These are phyloP conservation scores for Neotragus pygmaeus DNA, from an alignment of 2,113 vertebrate species.

Conservation along the genomic window DNA sequence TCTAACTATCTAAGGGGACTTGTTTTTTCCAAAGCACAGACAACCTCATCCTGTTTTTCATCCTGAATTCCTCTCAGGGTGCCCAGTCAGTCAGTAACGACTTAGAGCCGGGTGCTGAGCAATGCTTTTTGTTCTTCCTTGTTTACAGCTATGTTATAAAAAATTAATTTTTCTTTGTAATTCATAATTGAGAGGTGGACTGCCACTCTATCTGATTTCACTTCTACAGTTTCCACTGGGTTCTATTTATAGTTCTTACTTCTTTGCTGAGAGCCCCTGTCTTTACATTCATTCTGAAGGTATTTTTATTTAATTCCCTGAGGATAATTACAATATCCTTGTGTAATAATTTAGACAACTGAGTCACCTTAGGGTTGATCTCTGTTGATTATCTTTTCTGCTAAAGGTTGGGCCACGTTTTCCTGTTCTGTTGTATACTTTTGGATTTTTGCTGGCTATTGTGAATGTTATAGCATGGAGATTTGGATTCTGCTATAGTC, in stretches of 20 bases:
- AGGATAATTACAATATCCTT: neutral
- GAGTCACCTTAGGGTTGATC: neutral
- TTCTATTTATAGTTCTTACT: neutral
- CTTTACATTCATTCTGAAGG: neutral
- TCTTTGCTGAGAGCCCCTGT: neutral
- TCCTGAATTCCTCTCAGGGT: neutral
- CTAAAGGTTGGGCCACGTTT: neutral
- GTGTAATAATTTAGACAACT: neutral
- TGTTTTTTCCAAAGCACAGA: neutral
- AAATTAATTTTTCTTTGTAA: neutral
- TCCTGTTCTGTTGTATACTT: neutral
- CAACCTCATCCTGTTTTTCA: neutral
- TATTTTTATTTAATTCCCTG: neutral
- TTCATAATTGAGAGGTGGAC: neutral
- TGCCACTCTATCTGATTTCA: neutral
- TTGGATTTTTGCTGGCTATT: neutral
- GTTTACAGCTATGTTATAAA: neutral
- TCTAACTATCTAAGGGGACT: neutral
- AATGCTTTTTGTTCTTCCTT: neutral
- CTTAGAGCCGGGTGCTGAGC: neutral
- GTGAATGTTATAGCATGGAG: neutral
- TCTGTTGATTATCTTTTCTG: neutral
- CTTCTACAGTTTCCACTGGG: neutral
- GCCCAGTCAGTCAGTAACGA: neutral
- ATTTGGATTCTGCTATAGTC: neutral